Conservation (phyloP, 2,797 vertebrate genomes). For the Syngnathus acus region DNA sequence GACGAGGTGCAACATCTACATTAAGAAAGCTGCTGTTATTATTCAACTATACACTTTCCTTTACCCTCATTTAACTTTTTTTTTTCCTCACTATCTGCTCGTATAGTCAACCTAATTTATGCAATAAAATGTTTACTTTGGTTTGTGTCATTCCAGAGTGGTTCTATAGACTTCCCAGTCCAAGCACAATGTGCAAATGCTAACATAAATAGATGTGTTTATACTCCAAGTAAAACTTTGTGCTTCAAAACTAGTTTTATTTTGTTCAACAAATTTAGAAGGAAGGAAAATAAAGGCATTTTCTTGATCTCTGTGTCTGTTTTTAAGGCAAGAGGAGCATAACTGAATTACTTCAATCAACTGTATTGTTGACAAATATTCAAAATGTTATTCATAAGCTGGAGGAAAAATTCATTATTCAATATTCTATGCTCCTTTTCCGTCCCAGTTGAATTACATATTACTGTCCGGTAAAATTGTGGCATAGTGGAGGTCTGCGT, state of each 20-base stretch:
- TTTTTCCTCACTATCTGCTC: conserved; percentile 34
- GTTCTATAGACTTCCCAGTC: conserved; percentile 87
- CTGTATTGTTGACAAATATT: not conserved
- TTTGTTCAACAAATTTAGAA: conserved; percentile 88
- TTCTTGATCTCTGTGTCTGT: conserved; percentile 54
- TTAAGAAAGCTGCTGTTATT: conserved; percentile 75
- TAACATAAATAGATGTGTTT: conserved; percentile 82
- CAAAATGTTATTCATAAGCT: too few species aligned
- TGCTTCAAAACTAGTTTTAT: conserved; percentile 80
- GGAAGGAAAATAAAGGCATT: conserved; percentile 66
- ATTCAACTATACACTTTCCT: conserved; percentile 43
- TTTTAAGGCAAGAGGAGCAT: not conserved
- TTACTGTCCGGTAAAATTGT: too few species aligned
- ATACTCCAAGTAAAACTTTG: conserved; percentile 83
- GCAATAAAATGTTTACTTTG: conserved; percentile 96
- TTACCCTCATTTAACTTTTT: conserved; percentile 19
- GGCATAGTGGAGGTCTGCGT: too few species aligned
- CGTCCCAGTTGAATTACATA: too few species aligned
- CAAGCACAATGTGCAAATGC: conserved; percentile 97
- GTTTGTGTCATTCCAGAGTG: conserved; percentile 67
- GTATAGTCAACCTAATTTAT: conserved; percentile 87
- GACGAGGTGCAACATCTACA: conserved; percentile 52
- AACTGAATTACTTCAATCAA: not conserved
- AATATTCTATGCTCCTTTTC: too few species aligned
- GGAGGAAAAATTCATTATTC: too few species aligned